Evolutionary conservation across 2,888 invertebrate genomes (phyloP).

Genomic region (Troides oblongomaculatus): DNA sequence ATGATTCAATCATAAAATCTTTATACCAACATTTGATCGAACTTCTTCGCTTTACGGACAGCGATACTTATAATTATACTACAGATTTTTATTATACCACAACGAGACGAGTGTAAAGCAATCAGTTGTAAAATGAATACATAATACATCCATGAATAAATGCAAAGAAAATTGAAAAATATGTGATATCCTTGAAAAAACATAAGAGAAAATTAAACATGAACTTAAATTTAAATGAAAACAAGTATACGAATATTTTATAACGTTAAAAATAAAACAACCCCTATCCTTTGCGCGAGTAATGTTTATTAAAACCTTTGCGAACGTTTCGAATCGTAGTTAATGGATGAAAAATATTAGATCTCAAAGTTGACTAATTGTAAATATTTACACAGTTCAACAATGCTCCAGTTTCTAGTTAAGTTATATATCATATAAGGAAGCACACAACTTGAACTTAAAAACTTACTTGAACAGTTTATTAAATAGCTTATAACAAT

Average conservation of each 20-base stretch:
- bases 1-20: neutral
- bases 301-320: conserved; percentile 51
- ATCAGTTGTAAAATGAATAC: too few species aligned
- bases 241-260: neutral
- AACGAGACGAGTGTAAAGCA: too few species aligned
- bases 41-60: neutral
- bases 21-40: neutral
- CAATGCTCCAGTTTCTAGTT: neutral
- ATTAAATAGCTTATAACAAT: too few species aligned
- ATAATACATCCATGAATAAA: too few species aligned
- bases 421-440: neutral
- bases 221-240: neutral
- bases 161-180: too few species aligned
- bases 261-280: conserved; percentile 33
- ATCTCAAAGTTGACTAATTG: conserved; percentile 18
- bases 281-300: conserved; percentile 38
- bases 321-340: conserved; percentile 50
- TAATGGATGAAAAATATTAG: conserved; percentile 65
- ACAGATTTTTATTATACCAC: too few species aligned
- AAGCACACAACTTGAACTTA: neutral
- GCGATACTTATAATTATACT: neutral
- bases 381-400: conserved; percentile 5
- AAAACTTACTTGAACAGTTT: too few species aligned
- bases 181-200: too few species aligned
- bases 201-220: neutral